A percentile compares a stretch with the other conserved stretches of the same genome.
Evolutionary conservation across 2,888 invertebrate genomes (phyloP).

Genomic region (Horisme vitalbata): DNA sequence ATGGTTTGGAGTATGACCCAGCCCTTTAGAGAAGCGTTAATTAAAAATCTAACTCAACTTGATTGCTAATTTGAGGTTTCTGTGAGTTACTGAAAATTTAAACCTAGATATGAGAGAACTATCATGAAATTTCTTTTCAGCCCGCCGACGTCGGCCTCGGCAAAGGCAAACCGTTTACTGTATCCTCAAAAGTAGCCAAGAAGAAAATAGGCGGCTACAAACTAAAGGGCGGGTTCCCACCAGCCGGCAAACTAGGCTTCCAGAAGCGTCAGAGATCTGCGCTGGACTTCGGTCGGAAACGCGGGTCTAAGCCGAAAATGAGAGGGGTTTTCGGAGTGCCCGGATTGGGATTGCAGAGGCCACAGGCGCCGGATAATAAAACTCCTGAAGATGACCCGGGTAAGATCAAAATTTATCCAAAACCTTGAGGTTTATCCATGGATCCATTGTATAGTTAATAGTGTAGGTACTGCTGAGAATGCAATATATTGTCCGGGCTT

Average conservation of each 20-base stretch:
- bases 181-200: slow-evolving; percentile 89
- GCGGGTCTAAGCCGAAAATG: slow-evolving; percentile 95
- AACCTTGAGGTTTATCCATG: too few species aligned
- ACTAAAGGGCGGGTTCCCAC: slow-evolving; percentile 85
- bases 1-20: too few species aligned
- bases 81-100: too few species aligned
- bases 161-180: slow-evolving; percentile 90
- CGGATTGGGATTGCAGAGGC: slow-evolving; percentile 88
- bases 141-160: slow-evolving; percentile 86
- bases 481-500: too few species aligned
- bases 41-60: too few species aligned
- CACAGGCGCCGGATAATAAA: slow-evolving; percentile 82
- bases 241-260: slow-evolving; percentile 86
- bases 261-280: slow-evolving; percentile 88
- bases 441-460: too few species aligned
- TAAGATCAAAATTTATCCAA: slow-evolving; percentile 36
- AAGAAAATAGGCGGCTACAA: slow-evolving; percentile 88
- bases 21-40: too few species aligned
- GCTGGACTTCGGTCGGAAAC: slow-evolving; percentile 89
- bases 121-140: slow-evolving; percentile 42
- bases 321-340: slow-evolving; percentile 92
- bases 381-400: slow-evolving; percentile 77
- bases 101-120: too few species aligned
- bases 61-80: too few species aligned
- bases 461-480: too few species aligned